Evolutionary conservation across 1,140 invertebrate species (phyloP).

Genomic region (Stenopsyche tienmushanensis): DNA sequence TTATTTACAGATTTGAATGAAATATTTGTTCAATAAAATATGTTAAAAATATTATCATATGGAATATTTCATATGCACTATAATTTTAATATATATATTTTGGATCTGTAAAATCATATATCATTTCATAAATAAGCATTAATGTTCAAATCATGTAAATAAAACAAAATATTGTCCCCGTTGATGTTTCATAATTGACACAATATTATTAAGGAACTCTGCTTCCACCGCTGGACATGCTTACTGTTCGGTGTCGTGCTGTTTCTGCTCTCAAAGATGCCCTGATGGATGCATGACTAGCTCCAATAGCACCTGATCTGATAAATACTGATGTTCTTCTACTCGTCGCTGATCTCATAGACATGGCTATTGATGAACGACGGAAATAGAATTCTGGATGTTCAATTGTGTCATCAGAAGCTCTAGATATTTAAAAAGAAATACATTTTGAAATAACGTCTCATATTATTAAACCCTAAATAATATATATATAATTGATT

Average conservation of each 20-base stretch:
- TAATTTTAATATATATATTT: too few species aligned
- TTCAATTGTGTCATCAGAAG: slow-evolving; percentile 38
- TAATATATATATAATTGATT: neutral
- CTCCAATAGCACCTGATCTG: slow-evolving; percentile 43
- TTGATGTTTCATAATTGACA: too few species aligned
- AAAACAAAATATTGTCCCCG: too few species aligned
- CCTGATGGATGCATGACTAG: slow-evolving; percentile 50
- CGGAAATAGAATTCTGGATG: slow-evolving; percentile 45
- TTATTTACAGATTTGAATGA: too few species aligned
- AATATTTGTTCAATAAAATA: too few species aligned
- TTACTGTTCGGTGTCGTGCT: slow-evolving; percentile 22
- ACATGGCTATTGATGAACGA: slow-evolving; percentile 41
- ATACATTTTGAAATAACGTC: neutral
- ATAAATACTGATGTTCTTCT: slow-evolving; percentile 45
- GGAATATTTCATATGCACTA: too few species aligned
- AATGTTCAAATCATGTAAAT: too few species aligned
- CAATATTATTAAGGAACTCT: neutral
- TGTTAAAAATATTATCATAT: too few species aligned
- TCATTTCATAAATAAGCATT: too few species aligned
- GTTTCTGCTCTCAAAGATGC: slow-evolving; percentile 49
- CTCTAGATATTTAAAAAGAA: slow-evolving; percentile 20
- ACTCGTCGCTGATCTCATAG: slow-evolving; percentile 38
- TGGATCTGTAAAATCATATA: too few species aligned
- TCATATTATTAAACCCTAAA: neutral
- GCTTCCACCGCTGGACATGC: slow-evolving; percentile 20